These are phyloP conservation scores for Calephelis perditalis DNA, from an alignment of 2,888 invertebrate genomes.

Conservation along the genomic window DNA sequence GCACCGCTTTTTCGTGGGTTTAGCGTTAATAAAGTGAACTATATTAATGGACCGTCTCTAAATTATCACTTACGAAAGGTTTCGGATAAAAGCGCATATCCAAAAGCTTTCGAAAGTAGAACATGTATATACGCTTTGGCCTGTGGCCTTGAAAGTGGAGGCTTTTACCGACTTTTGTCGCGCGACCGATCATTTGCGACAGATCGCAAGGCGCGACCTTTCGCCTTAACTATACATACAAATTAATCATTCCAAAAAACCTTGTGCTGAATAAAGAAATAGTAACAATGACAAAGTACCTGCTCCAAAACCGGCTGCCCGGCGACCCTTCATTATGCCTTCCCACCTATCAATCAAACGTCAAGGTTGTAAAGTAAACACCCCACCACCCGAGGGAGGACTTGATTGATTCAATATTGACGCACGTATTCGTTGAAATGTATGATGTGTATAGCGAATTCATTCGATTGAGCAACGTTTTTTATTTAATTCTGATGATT, in stretches of 20 bases:
- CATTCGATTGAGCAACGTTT: constrained; percentile 6
- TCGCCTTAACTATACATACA: not conserved
- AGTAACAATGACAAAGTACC: constrained; percentile 11
- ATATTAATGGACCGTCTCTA: too few species aligned
- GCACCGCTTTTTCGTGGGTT: too few species aligned
- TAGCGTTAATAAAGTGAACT: too few species aligned
- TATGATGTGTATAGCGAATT: constrained; percentile 11
- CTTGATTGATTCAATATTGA: constrained; percentile 75
- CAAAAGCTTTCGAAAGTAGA: too few species aligned
- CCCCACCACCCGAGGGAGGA: constrained; percentile 33
- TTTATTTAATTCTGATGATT: constrained; percentile 9
- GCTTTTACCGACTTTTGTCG: too few species aligned
- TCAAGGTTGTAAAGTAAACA: constrained; percentile 55
- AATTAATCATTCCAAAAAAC: constrained; percentile 1
- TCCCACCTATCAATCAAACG: constrained; percentile 55
- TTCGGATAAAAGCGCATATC: too few species aligned
- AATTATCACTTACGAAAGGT: too few species aligned
- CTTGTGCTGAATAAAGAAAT: constrained; percentile 8
- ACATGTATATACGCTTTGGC: too few species aligned
- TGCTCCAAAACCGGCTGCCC: constrained; percentile 8
- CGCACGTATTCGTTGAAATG: constrained; percentile 10
- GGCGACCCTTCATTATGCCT: constrained; percentile 13
- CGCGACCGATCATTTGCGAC: too few species aligned
- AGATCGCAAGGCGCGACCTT: too few species aligned
- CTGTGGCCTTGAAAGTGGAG: too few species aligned